These are phyloP conservation scores for Acrocyrtus sp. DNA, from an alignment of 2,888 invertebrate genomes.

Conservation along the genomic window DNA sequence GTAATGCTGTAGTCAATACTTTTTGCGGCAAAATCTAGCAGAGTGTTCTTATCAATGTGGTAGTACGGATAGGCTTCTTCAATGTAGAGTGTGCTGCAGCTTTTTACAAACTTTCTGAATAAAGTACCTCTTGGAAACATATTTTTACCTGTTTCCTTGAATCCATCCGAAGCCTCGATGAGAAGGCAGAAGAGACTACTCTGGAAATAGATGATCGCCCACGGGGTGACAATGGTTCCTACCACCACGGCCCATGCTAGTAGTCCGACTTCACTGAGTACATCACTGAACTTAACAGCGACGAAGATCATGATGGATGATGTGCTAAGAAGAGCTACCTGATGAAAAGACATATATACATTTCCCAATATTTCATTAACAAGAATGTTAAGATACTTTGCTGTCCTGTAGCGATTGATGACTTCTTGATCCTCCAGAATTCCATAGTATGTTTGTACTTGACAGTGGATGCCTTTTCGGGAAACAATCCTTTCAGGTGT, in stretches of 20 bases:
- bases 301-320: slow-evolving; percentile 10
- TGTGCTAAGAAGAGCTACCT: neutral
- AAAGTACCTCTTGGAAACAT: neutral
- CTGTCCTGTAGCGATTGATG: neutral
- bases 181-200: neutral
- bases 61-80: slow-evolving; percentile 11
- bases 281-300: neutral
- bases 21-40: neutral
- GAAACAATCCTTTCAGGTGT: neutral
- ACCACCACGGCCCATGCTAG: neutral
- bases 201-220: neutral
- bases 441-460: slow-evolving; percentile 1
- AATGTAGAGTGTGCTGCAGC: neutral
- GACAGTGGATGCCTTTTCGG: neutral
- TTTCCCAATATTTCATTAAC: neutral
- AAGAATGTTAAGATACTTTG: neutral
- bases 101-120: neutral
- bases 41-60: neutral
- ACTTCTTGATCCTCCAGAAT: slow-evolving; percentile 1
- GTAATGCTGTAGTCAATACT: neutral
- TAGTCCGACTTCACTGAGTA: neutral
- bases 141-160: neutral
- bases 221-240: neutral
- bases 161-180: slow-evolving; percentile 1
- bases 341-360: slow-evolving; percentile 7